phyloP scores from a whole-genome alignment of 2,888 invertebrate species.

The Cephus rjabovi region DNA sequence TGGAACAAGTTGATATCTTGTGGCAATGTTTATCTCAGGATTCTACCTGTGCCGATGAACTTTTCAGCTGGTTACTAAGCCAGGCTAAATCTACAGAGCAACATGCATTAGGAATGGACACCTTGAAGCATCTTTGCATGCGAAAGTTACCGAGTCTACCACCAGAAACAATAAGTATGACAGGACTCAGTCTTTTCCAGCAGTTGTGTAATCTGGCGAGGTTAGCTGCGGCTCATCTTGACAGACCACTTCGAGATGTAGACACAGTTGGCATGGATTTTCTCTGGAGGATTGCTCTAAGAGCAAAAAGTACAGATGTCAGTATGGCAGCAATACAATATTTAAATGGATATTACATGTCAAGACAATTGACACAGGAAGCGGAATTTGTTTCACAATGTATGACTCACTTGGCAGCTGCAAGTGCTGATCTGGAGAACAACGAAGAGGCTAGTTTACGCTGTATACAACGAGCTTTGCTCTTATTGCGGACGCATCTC shows the following conservation, averaged over 20 bases:
- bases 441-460: constrained; percentile 84
- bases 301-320: constrained; percentile 93
- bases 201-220: constrained; percentile 90
- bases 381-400: constrained; percentile 94
- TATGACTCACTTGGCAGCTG: constrained; percentile 90
- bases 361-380: constrained; percentile 89
- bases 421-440: constrained; percentile 77
- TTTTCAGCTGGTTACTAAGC: constrained; percentile 92
- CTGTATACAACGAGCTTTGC: constrained; percentile 89
- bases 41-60: constrained; percentile 88
- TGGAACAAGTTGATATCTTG: constrained; percentile 90
- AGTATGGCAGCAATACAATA: constrained; percentile 96
- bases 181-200: constrained; percentile 90
- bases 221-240: constrained; percentile 77
- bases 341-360: constrained; percentile 94
- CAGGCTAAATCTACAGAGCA: constrained; percentile 93
- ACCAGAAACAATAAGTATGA: constrained; percentile 92
- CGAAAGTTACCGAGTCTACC: constrained; percentile 89
- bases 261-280: constrained; percentile 89
- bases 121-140: constrained; percentile 87
- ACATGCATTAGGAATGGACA: constrained; percentile 89
- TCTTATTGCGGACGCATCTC: constrained; percentile 90
- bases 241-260: constrained; percentile 64
- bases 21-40: constrained; percentile 93
- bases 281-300: constrained; percentile 92